Evolutionary conservation across 2,888 invertebrate genomes (phyloP).

Genomic region (Sepioteuthis lessoniana): DNA sequence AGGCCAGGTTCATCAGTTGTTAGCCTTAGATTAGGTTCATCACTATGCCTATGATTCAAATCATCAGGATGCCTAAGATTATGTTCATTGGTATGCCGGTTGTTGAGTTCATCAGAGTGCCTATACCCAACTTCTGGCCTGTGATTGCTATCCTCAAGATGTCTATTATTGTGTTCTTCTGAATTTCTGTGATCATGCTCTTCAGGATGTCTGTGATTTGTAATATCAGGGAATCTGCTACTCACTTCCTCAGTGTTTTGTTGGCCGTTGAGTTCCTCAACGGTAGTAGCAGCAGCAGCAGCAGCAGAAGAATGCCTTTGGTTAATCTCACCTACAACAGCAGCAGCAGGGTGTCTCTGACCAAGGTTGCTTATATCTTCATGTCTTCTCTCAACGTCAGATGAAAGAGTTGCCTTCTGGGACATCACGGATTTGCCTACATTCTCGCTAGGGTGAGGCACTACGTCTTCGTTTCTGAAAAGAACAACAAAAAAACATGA

Average conservation of each 20-base stretch:
- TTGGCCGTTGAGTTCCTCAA: slow-evolving; percentile 43
- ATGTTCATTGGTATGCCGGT: slow-evolving; percentile 42
- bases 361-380: slow-evolving; percentile 40
- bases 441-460: slow-evolving; percentile 46
- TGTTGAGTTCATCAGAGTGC: slow-evolving; percentile 41
- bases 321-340: slow-evolving; percentile 39
- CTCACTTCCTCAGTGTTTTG: slow-evolving; percentile 44
- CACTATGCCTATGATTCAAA: slow-evolving; percentile 42
- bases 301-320: slow-evolving; percentile 45
- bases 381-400: slow-evolving; percentile 44
- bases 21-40: slow-evolving; percentile 35
- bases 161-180: slow-evolving; percentile 40
- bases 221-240: slow-evolving; percentile 42
- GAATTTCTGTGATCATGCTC: slow-evolving; percentile 38
- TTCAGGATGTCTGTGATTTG: slow-evolving; percentile 47
- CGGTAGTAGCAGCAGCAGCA: not conserved
- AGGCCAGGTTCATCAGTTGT: slow-evolving; percentile 33
- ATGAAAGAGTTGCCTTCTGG: slow-evolving; percentile 45
- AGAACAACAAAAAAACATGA: not conserved
- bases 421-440: slow-evolving; percentile 47
- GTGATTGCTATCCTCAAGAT: slow-evolving; percentile 40
- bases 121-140: slow-evolving; percentile 44
- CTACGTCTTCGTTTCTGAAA: slow-evolving; percentile 44
- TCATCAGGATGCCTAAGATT: slow-evolving; percentile 43
- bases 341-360: slow-evolving; percentile 44